Percentiles rank a stretch among this genome's conserved stretches.
These are phyloP conservation scores for Streptopelia turtur DNA, from an alignment of 2,797 vertebrate genomes.

Conservation along the genomic window DNA sequence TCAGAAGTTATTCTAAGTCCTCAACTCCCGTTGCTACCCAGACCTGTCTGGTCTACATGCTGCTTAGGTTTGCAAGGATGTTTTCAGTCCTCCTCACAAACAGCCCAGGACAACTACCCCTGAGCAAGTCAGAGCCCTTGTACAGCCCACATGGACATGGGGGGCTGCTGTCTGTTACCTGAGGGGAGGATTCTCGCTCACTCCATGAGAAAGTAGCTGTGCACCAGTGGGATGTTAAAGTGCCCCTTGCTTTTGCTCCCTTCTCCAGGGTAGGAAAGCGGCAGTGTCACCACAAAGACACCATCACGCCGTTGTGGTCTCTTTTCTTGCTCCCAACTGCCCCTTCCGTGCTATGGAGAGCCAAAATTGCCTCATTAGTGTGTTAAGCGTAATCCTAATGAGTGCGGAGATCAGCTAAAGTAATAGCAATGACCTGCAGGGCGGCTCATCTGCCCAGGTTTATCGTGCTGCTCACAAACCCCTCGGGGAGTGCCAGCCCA, in stretches of 20 bases:
- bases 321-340: accelerated
- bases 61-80: not conserved
- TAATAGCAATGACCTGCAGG: constrained; percentile 46
- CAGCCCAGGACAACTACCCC: not conserved
- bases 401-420: not conserved
- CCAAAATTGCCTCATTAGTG: not conserved
- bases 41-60: not conserved
- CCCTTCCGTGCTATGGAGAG: not conserved
- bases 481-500: not conserved
- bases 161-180: not conserved
- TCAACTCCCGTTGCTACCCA: not conserved
- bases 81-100: not conserved
- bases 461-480: not conserved
- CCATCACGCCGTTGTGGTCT: accelerated
- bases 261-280: not conserved
- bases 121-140: not conserved
- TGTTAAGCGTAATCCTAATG: not conserved
- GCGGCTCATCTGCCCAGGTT: constrained; percentile 34
- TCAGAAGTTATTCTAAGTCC: not conserved
- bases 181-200: not conserved
- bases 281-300: not conserved
- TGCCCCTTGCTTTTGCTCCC: not conserved
- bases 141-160: accelerated
- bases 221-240: not conserved
- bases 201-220: not conserved